Evolutionary conservation across 1,140 invertebrate species (phyloP), one percentile per base, ranked within the genome.

Genomic region (Drosophila yakuba): DNA sequence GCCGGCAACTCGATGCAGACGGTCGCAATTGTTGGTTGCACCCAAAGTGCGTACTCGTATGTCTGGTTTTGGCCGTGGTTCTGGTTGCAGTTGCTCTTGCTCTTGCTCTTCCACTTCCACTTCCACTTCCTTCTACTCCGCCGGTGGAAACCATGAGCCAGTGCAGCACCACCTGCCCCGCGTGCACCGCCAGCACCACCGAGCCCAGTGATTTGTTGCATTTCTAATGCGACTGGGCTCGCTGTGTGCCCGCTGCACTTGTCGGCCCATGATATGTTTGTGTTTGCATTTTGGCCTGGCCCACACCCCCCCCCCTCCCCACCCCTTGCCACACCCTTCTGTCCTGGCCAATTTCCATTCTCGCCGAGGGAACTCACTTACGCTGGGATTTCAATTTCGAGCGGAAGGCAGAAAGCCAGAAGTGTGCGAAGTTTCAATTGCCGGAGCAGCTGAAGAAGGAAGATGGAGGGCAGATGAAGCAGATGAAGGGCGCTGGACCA

Each of bases 21-120:
- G 61, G 67, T 80, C 67, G 52, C 76, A 74, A 71, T 73, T 67
- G 63, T 48, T 75, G 82, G 74, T 74, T 85, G 81, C 82, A 82
- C 78, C 74, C 83, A 86, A 81, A 86, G 83, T 86, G 83, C 83
- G 83, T 86, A 82, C 83, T 86, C 83, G 80, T 88, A 77, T 88
- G 83, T 88, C 83, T 89, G 84, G 79, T 86, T 86, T 80, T 75
- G 83, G 61, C 74, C 72, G 59, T 72, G 59, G 73, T 88, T 67
- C 67, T 67, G 55, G 74, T 82, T 82, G 68, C 62, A 74, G 73
- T 64, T 54, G 54, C 32, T 36, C 32, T 51, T 36, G 32, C 50
- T 36, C 15, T 48, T 45, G 44, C 43, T 20, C 15, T n/a, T n/a
- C n/a, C n/a, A n/a, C n/a, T 44, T 41, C 4, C 25, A 0, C 25